phyloP scores from a whole-genome alignment of 1,140 invertebrate species.

The Ridgeia piscesae region DNA sequence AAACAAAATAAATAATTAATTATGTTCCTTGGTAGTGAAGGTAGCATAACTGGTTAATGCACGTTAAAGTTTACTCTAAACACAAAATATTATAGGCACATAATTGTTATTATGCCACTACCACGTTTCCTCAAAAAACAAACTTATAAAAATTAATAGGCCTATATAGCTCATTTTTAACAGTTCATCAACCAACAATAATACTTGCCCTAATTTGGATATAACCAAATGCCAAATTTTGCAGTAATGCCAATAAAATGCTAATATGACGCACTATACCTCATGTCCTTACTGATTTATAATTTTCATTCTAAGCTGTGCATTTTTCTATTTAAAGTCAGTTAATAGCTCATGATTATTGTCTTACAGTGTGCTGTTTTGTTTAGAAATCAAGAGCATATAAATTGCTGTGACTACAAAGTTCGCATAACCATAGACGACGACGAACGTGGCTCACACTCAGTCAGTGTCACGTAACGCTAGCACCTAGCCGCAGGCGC shows the following conservation, averaged over 20 bases:
- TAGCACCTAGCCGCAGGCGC: background rate
- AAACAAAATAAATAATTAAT: background rate
- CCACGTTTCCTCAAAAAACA: too few species aligned
- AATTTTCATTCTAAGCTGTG: background rate
- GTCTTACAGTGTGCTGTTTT: background rate
- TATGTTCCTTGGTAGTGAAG: background rate
- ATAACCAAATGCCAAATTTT: too few species aligned
- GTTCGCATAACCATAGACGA: background rate
- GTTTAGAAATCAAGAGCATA: background rate
- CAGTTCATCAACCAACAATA: too few species aligned
- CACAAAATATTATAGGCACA: too few species aligned
- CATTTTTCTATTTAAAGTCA: background rate
- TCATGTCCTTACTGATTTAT: background rate
- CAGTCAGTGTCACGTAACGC: background rate
- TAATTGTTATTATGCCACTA: too few species aligned
- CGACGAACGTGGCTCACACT: background rate
- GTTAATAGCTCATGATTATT: background rate
- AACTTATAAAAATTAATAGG: too few species aligned
- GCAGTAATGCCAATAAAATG: too few species aligned
- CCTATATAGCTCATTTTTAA: too few species aligned
- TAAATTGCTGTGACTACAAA: background rate
- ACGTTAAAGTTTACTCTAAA: too few species aligned
- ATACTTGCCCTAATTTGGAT: too few species aligned
- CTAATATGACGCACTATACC: too few species aligned
- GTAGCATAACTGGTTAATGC: background rate